These are phyloP conservation scores for Entomobrya proxima DNA, from an alignment of 2,888 invertebrate genomes.

Conservation along the genomic window DNA sequence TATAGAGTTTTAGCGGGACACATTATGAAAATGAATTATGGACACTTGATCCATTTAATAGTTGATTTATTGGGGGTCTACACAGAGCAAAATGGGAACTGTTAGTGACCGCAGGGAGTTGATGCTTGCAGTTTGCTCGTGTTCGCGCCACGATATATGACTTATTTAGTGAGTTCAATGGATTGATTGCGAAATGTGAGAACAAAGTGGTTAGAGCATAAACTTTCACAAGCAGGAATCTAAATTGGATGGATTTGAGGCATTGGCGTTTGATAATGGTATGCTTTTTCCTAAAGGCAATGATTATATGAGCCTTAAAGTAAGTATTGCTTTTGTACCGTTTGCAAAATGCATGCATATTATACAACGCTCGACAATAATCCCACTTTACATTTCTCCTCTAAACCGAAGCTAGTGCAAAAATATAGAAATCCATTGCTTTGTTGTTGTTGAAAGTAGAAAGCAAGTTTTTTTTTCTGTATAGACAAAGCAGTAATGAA, in stretches of 20 bases:
- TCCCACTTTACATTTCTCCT: constrained; percentile 33
- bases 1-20: too few relatives aligned
- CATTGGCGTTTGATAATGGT: too few relatives aligned
- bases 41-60: not conserved
- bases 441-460: not conserved
- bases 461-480: constrained; percentile 9
- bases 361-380: constrained; percentile 35
- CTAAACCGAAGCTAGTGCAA: not conserved
- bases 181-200: not conserved
- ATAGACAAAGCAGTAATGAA: constrained; percentile 16
- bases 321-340: constrained; percentile 40
- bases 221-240: not conserved
- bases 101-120: too few relatives aligned
- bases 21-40: not conserved
- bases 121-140: too few relatives aligned
- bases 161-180: not conserved
- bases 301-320: constrained; percentile 59
- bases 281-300: too few relatives aligned
- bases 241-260: not conserved
- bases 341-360: too few relatives aligned
- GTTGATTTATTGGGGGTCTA: not conserved
- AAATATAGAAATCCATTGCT: not conserved
- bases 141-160: too few relatives aligned
- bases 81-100: too few relatives aligned
- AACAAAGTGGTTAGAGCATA: not conserved